These are phyloP conservation scores for Zelostemma sp. DNA, from an alignment of 1,140 invertebrate genomes.

Conservation along the genomic window DNA sequence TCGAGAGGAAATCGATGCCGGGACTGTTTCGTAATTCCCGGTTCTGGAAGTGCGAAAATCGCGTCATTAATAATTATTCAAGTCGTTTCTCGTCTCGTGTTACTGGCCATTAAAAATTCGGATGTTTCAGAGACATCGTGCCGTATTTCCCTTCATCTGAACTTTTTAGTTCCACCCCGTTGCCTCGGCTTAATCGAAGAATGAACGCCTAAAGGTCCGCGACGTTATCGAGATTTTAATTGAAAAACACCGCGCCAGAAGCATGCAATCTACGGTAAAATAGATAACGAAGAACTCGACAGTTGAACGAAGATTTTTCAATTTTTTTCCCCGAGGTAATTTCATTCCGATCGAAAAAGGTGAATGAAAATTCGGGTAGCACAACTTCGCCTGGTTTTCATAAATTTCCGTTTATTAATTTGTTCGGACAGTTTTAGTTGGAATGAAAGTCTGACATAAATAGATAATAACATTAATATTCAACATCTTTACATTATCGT, in stretches of 20 bases:
- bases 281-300: neutral
- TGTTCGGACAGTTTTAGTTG: neutral
- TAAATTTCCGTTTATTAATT: slow-evolving; percentile 1
- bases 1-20: slow-evolving; percentile 6
- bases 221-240: neutral
- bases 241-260: neutral
- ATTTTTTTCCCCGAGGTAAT: neutral
- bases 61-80: no score
- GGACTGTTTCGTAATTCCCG: slow-evolving; percentile 1
- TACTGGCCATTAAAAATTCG: no score
- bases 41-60: no score
- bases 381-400: neutral
- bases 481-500: neutral
- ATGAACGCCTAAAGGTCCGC: neutral
- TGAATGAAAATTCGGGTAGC: no score
- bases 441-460: neutral
- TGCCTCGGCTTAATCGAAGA: neutral
- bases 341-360: neutral
- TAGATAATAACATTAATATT: slow-evolving; percentile 1
- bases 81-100: no score
- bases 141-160: slow-evolving; percentile 5
- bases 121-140: no score
- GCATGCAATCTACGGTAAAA: neutral
- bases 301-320: neutral
- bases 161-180: neutral